These are phyloP conservation scores for Leptinotarsa undecemlineata DNA, from an alignment of 1,140 invertebrate species.

Conservation along the genomic window DNA sequence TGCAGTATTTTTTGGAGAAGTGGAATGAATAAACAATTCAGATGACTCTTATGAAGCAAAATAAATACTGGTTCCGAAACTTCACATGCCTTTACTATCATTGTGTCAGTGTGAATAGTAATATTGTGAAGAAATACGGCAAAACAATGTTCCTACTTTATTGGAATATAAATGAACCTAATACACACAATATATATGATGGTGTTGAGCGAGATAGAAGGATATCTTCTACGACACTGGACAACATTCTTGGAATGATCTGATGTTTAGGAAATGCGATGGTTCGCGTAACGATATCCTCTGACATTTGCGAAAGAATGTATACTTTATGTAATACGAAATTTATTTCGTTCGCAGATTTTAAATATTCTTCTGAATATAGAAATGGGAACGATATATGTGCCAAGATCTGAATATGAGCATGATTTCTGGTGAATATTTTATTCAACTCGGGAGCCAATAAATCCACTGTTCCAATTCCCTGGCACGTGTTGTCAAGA, in stretches of 20 bases:
- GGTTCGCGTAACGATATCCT: constrained; percentile 30
- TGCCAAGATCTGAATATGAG: background rate
- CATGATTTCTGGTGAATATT: background rate
- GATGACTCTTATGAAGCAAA: too few species aligned
- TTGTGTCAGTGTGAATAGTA: too few species aligned
- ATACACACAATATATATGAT: too few species aligned
- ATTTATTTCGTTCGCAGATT: constrained; percentile 18
- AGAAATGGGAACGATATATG: constrained; percentile 12
- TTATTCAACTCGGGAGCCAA: background rate
- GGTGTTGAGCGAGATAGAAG: too few species aligned
- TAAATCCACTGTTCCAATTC: background rate
- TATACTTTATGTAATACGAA: constrained; percentile 29
- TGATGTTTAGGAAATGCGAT: constrained; percentile 32
- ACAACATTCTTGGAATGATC: constrained; percentile 32
- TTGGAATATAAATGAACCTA: too few species aligned
- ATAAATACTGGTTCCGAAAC: too few species aligned
- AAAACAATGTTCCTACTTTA: too few species aligned
- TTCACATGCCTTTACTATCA: too few species aligned
- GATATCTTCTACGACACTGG: constrained; percentile 2
- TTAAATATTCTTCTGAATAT: constrained; percentile 12
- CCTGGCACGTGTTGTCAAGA: too few species aligned
- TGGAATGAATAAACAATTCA: too few species aligned
- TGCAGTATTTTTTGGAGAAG: too few species aligned
- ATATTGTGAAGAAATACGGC: too few species aligned
- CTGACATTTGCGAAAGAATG: constrained; percentile 31